Conservation (phyloP, 2,888 invertebrate species). For the Plagiodera versicolora region DNA sequence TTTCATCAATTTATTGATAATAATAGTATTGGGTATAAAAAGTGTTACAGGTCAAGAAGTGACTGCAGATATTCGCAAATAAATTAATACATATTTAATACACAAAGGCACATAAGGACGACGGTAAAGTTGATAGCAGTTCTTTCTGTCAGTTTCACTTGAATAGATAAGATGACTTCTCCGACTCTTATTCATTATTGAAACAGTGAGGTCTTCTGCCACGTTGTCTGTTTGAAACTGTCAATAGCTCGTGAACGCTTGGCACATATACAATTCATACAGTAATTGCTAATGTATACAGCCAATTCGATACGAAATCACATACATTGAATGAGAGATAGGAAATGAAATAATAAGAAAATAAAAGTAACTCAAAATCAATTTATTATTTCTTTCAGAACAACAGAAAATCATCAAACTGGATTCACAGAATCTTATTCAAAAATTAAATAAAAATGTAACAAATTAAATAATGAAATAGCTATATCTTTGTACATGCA, state of each 20-base stretch:
- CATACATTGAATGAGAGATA: not conserved
- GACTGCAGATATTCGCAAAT: conserved; percentile 19
- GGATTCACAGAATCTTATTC: conserved; percentile 45
- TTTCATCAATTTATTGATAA: not conserved
- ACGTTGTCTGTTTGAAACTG: too few relatives aligned
- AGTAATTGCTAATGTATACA: too few relatives aligned
- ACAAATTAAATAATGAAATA: conserved; percentile 51
- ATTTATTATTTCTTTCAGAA: conserved; percentile 42
- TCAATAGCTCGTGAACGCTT: too few relatives aligned
- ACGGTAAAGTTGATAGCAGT: conserved; percentile 24
- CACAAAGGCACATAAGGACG: conserved; percentile 30
- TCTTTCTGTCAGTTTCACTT: not conserved
- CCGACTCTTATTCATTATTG: too few relatives aligned
- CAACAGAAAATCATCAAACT: conserved; percentile 45
- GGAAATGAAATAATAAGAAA: conserved; percentile 16
- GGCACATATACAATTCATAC: too few relatives aligned
- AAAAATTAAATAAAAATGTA: conserved; percentile 48
- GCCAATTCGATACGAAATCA: not conserved
- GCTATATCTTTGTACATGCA: conserved; percentile 51
- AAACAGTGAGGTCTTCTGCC: too few relatives aligned
- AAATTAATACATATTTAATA: conserved; percentile 18
- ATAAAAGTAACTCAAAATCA: conserved; percentile 36
- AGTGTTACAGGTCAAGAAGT: not conserved
- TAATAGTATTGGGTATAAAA: conserved; percentile 19
- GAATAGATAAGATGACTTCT: not conserved